phyloP scores from a whole-genome alignment of 2,888 invertebrate species.

The Ferdinandea cuprea region DNA sequence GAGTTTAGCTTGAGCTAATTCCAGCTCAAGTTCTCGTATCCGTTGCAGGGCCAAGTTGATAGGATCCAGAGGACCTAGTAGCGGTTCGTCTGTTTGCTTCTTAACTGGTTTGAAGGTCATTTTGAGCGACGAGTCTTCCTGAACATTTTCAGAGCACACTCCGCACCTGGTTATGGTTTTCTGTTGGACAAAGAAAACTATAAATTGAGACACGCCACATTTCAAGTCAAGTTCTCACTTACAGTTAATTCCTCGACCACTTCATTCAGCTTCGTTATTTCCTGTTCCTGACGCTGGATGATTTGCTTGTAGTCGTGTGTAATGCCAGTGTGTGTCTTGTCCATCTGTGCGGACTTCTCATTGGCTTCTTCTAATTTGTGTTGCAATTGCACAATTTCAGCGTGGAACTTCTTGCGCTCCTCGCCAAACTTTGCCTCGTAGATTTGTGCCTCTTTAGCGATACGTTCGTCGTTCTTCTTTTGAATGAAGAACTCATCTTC shows the following conservation, averaged over 20 bases:
- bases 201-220: not conserved
- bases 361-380: constrained; percentile 91
- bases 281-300: constrained; percentile 93
- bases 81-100: constrained; percentile 78
- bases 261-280: constrained; percentile 87
- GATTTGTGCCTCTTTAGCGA: constrained; percentile 87
- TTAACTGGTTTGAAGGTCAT: constrained; percentile 48
- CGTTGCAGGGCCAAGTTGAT: constrained; percentile 83
- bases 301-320: constrained; percentile 96
- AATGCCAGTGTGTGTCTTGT: constrained; percentile 90
- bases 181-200: constrained; percentile 78
- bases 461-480: constrained; percentile 87
- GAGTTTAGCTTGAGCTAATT: constrained; percentile 97
- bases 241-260: constrained; percentile 86
- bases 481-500: constrained; percentile 93
- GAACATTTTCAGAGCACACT: constrained; percentile 81
- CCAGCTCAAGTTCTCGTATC: constrained; percentile 95
- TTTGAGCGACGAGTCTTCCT: constrained; percentile 72
- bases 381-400: constrained; percentile 85
- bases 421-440: constrained; percentile 87
- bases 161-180: constrained; percentile 84
- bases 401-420: constrained; percentile 83
- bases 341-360: constrained; percentile 88
- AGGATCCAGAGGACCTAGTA: constrained; percentile 82
- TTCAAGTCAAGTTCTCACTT: constrained; percentile 76